Conservation (phyloP, 2,888 invertebrate species). For the Acleris holmiana region DNA sequence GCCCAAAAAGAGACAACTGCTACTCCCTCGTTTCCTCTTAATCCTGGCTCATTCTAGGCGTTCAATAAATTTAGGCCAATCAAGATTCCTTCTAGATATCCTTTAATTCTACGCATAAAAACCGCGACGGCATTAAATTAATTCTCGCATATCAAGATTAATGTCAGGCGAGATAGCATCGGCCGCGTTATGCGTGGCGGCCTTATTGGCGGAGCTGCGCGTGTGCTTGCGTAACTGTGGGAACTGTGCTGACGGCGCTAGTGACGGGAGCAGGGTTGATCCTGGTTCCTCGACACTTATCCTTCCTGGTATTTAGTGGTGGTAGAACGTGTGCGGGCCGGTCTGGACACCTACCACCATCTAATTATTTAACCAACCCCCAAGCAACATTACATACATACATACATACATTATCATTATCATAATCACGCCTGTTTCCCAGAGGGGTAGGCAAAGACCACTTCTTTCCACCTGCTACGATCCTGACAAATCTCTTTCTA, state of each 20-base stretch:
- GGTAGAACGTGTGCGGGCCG: too few species aligned
- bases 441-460: too few species aligned
- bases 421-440: too few species aligned
- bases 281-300: too few species aligned
- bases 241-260: slow-evolving; percentile 1
- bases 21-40: neutral
- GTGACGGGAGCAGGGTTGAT: neutral
- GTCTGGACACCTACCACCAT: too few species aligned
- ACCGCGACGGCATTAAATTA: slow-evolving; percentile 29
- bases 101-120: slow-evolving; percentile 28
- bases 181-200: slow-evolving; percentile 15
- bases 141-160: slow-evolving; percentile 36
- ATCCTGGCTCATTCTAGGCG: slow-evolving; percentile 31
- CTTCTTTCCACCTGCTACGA: too few species aligned
- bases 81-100: slow-evolving; percentile 33
- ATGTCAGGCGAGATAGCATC: slow-evolving; percentile 31
- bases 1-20: too few species aligned
- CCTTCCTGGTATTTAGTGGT: too few species aligned
- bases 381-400: too few species aligned
- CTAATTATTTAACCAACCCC: too few species aligned
- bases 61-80: slow-evolving; percentile 29
- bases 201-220: slow-evolving; percentile 18
- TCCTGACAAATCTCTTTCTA: too few species aligned
- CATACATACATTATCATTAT: too few species aligned
- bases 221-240: slow-evolving; percentile 5